Evolutionary conservation across 1,140 invertebrate genomes (phyloP), one percentile per base, ranked within the genome.

Genomic region (Reticulitermes speratus): DNA sequence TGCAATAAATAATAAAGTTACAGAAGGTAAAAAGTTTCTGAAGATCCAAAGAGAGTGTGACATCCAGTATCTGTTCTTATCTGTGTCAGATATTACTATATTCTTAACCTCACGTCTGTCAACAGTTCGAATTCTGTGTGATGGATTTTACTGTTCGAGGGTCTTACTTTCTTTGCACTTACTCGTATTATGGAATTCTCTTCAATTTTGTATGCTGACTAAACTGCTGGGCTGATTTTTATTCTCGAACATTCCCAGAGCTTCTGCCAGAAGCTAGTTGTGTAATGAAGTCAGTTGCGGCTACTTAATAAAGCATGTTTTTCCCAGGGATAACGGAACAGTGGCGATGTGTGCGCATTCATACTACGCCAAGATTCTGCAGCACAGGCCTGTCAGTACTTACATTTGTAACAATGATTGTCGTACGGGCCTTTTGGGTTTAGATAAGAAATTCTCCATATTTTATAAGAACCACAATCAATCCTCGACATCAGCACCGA

Each of bases 311-410:
- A 75, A 25, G 65, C 65, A 75, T 8, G 25, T 8, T 25, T n/a
- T 75, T 75, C 65, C 65, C 65, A 75, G 65, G 25, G n/a, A 25
- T 75, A 75, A 75, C 65, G 65, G 65, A 75, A 75, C 65, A 75
- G 65, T 75, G 21, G 21, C 14, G 14, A 59, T 14, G 55, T 59
- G 55, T 65, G 59, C 25, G 21, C 19, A n/a, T 65, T n/a, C 7
- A 8, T 7, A 75, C 16, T 30, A 75, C 65, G 11, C 16, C 12
- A 21, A 65, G n/a, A 30, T n/a, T 8, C 25, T 25, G 8, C 1
- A 65, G 59, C 19, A 65, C 16, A 8, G 12, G 25, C 59, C 25
- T 6, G 3, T 65, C 14, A 65, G 59, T 19, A n/a, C 8, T 23
- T 0, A 65, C 45, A 48, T 48, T 48, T 16, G 14, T 23, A n/a